Conservation (phyloP, 2,113 vertebrate species). For the Lepidothrix coronata region DNA sequence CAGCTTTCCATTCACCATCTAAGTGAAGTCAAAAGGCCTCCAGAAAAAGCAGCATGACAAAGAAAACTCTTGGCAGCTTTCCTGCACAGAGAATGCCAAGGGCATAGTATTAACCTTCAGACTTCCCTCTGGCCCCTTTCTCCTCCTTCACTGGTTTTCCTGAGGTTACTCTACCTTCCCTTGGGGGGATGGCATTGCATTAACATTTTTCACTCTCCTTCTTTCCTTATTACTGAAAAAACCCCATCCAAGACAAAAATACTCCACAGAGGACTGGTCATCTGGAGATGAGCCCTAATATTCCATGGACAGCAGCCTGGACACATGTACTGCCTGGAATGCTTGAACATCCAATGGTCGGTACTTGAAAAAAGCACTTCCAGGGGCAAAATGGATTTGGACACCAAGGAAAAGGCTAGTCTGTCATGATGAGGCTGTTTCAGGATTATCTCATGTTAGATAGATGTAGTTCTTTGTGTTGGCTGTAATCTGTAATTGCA, state of each 20-base stretch:
- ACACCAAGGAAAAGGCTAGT: not conserved
- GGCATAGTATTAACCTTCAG: not conserved
- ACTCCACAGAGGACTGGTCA: not conserved
- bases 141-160: not conserved
- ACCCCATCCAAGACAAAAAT: not conserved
- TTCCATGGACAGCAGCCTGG: not conserved
- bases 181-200: not conserved
- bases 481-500: not conserved
- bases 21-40: slow-evolving; percentile 6
- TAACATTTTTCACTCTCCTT: not conserved
- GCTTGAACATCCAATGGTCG: fast-evolving
- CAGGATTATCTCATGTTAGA: not conserved
- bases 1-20: not conserved
- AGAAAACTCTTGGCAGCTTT: slow-evolving; percentile 17
- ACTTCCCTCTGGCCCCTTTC: not conserved
- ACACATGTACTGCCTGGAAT: not conserved
- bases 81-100: slow-evolving; percentile 6
- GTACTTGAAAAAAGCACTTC: not conserved
- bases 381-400: not conserved
- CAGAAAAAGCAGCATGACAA: not conserved
- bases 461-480: not conserved
- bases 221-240: not conserved
- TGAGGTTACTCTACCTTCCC: not conserved
- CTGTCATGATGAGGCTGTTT: not conserved
- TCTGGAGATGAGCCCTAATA: not conserved